Evolutionary conservation across 2,113 vertebrate genomes (phyloP), one percentile per base, ranked within the genome.

Genomic region (Rhea pennata): DNA sequence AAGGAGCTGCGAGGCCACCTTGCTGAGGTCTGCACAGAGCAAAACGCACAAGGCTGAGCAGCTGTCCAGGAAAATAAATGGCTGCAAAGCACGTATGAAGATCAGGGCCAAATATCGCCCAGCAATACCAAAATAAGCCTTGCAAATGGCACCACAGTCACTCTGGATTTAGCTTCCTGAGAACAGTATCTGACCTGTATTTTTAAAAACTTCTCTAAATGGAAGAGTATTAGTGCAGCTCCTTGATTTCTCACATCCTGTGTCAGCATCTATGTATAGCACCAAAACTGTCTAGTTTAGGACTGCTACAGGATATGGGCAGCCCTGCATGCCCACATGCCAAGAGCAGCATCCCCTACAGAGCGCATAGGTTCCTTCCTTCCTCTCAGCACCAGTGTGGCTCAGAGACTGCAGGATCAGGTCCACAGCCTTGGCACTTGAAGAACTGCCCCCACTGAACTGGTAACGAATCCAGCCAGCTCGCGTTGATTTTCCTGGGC

Each of bases 1-100:
- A 88, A 95, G 82, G 71, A 95, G 94, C 78, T 93, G 96, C 3
- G 0, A 85, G 84, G 50, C 94, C 75, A 92, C 85, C 94, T 96
- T 80, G 54, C 50, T 87, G 81, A 81, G 76, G 10, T 82, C 78
- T 64, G 29, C 39, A 29, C 20, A 22, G 16, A 80, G 62, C 33
- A 85, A 90, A 80, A 90, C 3, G 19, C 33, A 77, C 4, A 42
- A 51, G 16, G 29, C 64, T 66, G 48, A 73, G 62, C 91, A 94
- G 27, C 42, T n/a, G 53, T n/a, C 15, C 78, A 59, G 26, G 26
- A 91, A 94, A 91, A 92, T 39, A 92, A 84, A 87, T 5, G 6
- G 50, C 59, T 93, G 23, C 10, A 73, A 93, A 84, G 56, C 54
- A 79, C 83, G 19, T 69, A 51, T 29, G 46, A 95, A 54, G 40